A percentile compares a stretch with the other conserved stretches of the same genome.
phyloP scores from a whole-genome alignment of 2,797 vertebrate genomes.

The Anguilla megastoma region DNA sequence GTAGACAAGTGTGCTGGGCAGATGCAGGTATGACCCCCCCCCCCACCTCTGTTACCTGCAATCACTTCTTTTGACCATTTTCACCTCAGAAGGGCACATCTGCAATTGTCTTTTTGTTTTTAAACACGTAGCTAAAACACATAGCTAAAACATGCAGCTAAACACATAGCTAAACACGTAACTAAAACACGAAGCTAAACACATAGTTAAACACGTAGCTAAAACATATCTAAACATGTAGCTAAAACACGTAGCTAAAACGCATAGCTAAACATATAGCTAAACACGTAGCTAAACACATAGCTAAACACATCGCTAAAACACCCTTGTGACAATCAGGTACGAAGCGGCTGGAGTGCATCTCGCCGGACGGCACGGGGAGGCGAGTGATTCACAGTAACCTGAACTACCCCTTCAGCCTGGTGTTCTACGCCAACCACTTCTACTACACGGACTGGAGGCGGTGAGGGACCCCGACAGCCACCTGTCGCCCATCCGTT shows the following conservation, averaged over 20 bases:
- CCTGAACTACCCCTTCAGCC: slow-evolving; percentile 94
- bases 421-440: slow-evolving; percentile 84
- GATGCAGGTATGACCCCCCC: slow-evolving; percentile 70
- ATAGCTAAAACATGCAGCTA: background rate
- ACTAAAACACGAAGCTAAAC: too few species aligned
- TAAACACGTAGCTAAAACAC: background rate
- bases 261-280: too few species aligned
- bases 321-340: slow-evolving; percentile 66
- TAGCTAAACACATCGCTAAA: too few species aligned
- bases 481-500: too few species aligned
- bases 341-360: slow-evolving; percentile 91
- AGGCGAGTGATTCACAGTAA: slow-evolving; percentile 78
- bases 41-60: background rate
- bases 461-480: slow-evolving; percentile 69
- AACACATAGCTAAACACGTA: too few species aligned
- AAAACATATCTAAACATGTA: too few species aligned
- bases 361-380: slow-evolving; percentile 77
- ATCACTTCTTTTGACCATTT: background rate
- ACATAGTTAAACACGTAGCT: too few species aligned
- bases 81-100: background rate
- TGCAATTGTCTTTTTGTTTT: background rate
- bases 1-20: slow-evolving; percentile 79
- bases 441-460: slow-evolving; percentile 98
- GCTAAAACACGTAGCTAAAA: too few species aligned
- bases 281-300: too few species aligned